Percentiles rank a stretch among this genome's conserved stretches.
Conservation (phyloP, 2,113 vertebrate species). For the Spermophilus dauricus region DNA sequence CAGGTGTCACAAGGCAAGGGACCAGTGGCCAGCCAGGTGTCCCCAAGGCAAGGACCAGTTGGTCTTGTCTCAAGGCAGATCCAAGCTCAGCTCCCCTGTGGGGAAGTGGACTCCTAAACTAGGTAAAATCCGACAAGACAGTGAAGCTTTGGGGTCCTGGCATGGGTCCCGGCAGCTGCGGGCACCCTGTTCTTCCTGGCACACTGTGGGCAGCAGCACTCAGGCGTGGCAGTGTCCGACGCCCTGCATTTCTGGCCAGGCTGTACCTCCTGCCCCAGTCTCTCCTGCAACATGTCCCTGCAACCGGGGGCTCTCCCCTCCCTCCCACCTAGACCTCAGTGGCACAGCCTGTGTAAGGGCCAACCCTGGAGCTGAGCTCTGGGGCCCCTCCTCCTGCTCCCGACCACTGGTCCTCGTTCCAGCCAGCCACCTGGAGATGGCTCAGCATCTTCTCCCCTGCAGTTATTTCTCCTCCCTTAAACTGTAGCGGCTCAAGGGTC, state of each 20-base stretch:
- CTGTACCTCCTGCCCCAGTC: no score
- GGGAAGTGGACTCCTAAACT: not conserved
- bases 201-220: not conserved
- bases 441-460: not conserved
- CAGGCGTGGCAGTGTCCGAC: accelerated
- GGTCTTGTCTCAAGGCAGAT: not conserved
- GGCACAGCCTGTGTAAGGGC: not conserved
- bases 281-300: not conserved
- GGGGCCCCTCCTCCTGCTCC: not conserved
- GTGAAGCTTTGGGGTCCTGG: not conserved
- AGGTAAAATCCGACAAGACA: not conserved
- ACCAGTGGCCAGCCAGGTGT: no score
- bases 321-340: not conserved
- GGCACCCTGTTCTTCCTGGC: not conserved
- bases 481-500: not conserved
- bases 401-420: accelerated
- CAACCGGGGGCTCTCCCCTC: no score
- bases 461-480: not conserved
- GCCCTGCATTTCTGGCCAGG: not conserved
- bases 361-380: not conserved
- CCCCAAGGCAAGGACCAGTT: no score
- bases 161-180: accelerated
- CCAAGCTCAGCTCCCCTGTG: not conserved
- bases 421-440: not conserved
- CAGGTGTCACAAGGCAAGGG: not conserved